Conservation (phyloP, 1,140 invertebrate genomes). For the Tachypleus tridentatus region DNA sequence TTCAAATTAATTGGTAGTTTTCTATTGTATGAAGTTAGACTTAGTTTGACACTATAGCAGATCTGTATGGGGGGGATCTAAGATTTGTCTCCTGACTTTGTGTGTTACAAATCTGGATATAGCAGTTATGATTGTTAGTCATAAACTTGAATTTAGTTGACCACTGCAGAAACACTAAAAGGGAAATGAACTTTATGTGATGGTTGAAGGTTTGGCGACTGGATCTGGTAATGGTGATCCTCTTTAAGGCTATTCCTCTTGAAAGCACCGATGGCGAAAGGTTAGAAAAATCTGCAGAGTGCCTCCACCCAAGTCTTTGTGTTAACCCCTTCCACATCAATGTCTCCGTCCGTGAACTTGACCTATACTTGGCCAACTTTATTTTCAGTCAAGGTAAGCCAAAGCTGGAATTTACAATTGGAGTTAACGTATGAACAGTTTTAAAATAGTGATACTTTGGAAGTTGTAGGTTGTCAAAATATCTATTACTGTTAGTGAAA, state of each 20-base stretch:
- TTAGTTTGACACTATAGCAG: no score
- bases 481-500: no score
- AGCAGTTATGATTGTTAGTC: no score
- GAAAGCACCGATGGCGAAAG: conserved; percentile 98
- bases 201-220: conserved; percentile 78
- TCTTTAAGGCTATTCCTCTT: conserved; percentile 97
- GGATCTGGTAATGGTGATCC: conserved; percentile 98
- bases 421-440: conserved; percentile 1
- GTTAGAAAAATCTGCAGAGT: conserved; percentile 93
- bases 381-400: conserved; percentile 87
- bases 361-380: conserved; percentile 97
- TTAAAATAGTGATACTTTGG: background rate
- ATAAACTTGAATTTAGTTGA: no score
- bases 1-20: no score
- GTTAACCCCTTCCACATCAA: conserved; percentile 99
- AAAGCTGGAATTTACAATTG: conserved; percentile 8
- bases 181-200: background rate
- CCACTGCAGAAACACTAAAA: no score
- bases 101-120: no score
- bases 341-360: conserved; percentile 93
- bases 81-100: no score
- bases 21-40: no score
- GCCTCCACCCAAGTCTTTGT: conserved; percentile 89
- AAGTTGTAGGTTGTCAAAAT: no score
- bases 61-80: no score